These are phyloP conservation scores for Syrista parreyssii DNA, from an alignment of 2,888 invertebrate species.

Conservation along the genomic window DNA sequence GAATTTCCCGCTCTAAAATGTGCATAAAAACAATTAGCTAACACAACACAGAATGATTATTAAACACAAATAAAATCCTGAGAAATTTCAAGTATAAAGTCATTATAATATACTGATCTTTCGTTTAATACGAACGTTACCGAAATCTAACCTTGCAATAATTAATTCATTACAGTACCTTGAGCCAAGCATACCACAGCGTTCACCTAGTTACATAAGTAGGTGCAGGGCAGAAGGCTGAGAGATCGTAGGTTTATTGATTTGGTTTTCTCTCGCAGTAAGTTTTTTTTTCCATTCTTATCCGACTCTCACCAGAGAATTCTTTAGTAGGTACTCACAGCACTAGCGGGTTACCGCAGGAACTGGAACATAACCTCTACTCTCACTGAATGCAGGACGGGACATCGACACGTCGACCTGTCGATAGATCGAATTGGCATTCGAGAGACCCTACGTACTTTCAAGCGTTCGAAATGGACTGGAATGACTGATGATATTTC, in stretches of 20 bases:
- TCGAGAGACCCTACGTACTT: background rate
- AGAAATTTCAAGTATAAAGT: background rate
- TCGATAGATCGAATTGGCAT: background rate
- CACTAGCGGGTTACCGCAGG: conserved; percentile 16
- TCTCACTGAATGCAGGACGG: background rate
- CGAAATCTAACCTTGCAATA: background rate
- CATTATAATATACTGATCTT: background rate
- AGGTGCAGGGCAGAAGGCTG: conserved; percentile 40
- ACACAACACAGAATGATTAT: too few species aligned
- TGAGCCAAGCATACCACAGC: conserved; percentile 11
- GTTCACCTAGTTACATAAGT: conserved; percentile 43
- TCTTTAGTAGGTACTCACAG: background rate
- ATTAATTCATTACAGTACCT: background rate
- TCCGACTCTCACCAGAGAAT: conserved; percentile 27
- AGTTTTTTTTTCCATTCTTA: conserved; percentile 45
- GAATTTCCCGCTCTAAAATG: too few species aligned
- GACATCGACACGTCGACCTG: background rate
- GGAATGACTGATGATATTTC: background rate
- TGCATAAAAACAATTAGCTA: background rate
- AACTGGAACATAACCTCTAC: conserved; percentile 42
- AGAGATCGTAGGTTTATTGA: conserved; percentile 57
- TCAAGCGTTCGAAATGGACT: background rate
- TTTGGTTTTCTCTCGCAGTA: conserved; percentile 56
- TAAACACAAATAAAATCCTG: background rate
- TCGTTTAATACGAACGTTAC: background rate